Evolutionary conservation across 2,888 invertebrate species (phyloP).

Genomic region (Panzeria rudis): DNA sequence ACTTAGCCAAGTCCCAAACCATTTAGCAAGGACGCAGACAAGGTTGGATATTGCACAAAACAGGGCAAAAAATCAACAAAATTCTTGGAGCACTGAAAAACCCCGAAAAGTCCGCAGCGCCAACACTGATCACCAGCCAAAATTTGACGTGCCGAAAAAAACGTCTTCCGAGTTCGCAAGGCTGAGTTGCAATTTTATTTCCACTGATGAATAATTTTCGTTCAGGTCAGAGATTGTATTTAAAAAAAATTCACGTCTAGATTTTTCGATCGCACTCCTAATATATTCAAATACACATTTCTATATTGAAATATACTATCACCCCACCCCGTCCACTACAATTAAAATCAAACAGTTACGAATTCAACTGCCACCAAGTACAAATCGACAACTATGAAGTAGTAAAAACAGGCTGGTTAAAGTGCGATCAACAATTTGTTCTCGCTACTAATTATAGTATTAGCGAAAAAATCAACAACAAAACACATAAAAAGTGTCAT

Average conservation of each 20-base stretch:
- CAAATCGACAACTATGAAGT: constrained; percentile 21
- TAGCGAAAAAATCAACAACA: constrained; percentile 42
- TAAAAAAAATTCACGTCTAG: not conserved
- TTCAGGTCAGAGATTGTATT: too few species aligned
- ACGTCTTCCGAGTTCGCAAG: too few species aligned
- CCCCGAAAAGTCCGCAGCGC: too few species aligned
- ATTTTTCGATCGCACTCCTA: constrained; percentile 12
- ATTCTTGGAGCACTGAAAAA: too few species aligned
- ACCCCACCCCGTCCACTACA: not conserved
- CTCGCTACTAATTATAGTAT: constrained; percentile 74
- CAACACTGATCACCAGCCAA: too few species aligned
- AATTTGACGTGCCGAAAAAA: too few species aligned
- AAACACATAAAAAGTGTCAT: constrained; percentile 55
- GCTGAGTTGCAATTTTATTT: too few species aligned
- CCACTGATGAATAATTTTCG: too few species aligned
- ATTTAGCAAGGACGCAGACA: too few species aligned
- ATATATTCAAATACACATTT: not conserved
- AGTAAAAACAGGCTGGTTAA: constrained; percentile 67
- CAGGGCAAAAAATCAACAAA: too few species aligned
- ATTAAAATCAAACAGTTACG: constrained; percentile 37
- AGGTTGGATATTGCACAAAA: too few species aligned
- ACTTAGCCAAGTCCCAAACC: too few species aligned
- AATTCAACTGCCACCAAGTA: constrained; percentile 26
- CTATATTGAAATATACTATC: not conserved
- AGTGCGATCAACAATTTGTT: constrained; percentile 75